A percentile compares a stretch with the other conserved stretches of the same genome.
phyloP scores from a whole-genome alignment of 2,888 invertebrate species.

The Scaptomyza caliginosa region DNA sequence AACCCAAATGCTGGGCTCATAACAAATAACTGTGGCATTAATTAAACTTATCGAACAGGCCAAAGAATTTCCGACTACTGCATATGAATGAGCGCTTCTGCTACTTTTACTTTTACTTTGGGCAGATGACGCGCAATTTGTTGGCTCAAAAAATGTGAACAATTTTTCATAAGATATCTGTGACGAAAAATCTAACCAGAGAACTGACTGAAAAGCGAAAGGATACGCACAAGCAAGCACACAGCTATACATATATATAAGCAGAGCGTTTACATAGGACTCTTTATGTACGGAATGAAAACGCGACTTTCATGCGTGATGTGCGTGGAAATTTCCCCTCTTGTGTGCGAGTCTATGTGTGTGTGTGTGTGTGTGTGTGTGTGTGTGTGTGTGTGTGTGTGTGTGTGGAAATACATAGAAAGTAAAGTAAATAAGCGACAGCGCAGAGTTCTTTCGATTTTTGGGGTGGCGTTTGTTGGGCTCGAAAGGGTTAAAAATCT shows the following conservation, averaged over 20 bases:
- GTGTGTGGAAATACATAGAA: constrained; percentile 42
- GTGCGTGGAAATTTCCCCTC: constrained; percentile 73
- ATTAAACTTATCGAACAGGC: constrained; percentile 54
- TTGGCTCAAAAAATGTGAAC: constrained; percentile 36
- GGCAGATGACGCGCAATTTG: constrained; percentile 50
- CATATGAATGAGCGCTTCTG: constrained; percentile 20
- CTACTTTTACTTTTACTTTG: neutral
- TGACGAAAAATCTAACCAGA: constrained; percentile 45
- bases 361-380: constrained; percentile 4
- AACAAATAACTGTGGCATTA: constrained; percentile 54
- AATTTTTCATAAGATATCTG: constrained; percentile 64
- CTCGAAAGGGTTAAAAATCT: constrained; percentile 79
- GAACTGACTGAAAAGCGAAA: constrained; percentile 32
- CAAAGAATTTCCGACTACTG: constrained; percentile 7
- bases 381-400: constrained; percentile 2
- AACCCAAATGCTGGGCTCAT: constrained; percentile 15
- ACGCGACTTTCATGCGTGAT: constrained; percentile 67
- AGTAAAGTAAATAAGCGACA: constrained; percentile 43
- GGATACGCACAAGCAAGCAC: constrained; percentile 35
- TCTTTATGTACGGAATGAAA: constrained; percentile 44
- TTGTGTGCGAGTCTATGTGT: constrained; percentile 14
- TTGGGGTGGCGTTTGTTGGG: constrained; percentile 52
- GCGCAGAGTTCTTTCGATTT: constrained; percentile 34
- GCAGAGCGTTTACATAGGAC: neutral
- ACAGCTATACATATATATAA: neutral